Conservation (phyloP, 2,797 vertebrate genomes). For the Halcyon badia region DNA sequence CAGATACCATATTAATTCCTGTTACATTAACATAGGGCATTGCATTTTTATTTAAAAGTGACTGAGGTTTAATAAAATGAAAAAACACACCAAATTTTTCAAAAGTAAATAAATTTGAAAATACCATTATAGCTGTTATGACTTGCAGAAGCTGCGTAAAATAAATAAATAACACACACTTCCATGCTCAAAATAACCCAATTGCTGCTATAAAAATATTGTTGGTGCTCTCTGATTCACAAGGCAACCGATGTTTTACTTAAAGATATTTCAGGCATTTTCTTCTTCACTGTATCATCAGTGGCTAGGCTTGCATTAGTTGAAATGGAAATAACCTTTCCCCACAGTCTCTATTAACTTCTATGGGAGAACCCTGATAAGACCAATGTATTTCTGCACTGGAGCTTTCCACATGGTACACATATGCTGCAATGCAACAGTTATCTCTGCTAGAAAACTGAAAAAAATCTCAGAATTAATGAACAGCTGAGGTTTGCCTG, state of each 20-base stretch:
- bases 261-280: not conserved
- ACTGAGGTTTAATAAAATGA: not conserved
- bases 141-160: not conserved
- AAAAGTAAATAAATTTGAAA: not conserved
- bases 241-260: not conserved
- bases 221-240: not conserved
- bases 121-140: not conserved
- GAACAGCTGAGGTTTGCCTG: not conserved
- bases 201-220: not conserved
- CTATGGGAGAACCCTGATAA: not conserved
- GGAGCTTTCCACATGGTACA: not conserved
- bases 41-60: not conserved
- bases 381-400: not conserved
- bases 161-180: not conserved
- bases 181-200: not conserved
- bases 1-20: not conserved
- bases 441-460: not conserved
- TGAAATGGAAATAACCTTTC: not conserved
- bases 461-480: not conserved
- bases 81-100: not conserved
- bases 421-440: not conserved
- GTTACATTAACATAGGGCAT: not conserved
- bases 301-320: not conserved
- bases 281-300: not conserved
- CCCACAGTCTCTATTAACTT: not conserved